Evolutionary conservation across 2,888 invertebrate species (phyloP).

Genomic region (Stegana nigrithorax): DNA sequence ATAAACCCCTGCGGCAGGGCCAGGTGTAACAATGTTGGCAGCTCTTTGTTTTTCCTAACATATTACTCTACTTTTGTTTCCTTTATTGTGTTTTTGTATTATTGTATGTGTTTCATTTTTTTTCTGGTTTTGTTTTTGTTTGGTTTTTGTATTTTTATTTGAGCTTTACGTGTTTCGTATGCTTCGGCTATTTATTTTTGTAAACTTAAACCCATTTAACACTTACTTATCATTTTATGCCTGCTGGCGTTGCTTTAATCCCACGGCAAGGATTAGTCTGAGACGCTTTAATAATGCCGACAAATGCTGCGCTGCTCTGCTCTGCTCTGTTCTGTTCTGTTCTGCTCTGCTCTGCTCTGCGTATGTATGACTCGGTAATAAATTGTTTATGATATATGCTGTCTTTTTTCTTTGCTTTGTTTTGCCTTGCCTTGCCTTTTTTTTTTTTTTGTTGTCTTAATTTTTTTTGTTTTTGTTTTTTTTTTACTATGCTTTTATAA

Average conservation of each 20-base stretch:
- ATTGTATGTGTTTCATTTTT: no score
- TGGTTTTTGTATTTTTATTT: no score
- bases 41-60: no score
- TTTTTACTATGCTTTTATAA: background rate
- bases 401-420: background rate
- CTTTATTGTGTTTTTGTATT: no score
- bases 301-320: background rate
- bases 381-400: background rate
- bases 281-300: slow-evolving; percentile 33
- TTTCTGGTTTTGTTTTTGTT: slow-evolving; percentile 17
- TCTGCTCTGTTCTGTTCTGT: background rate
- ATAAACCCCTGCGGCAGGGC: no score
- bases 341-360: background rate
- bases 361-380: background rate
- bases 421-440: background rate
- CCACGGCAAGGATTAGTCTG: slow-evolving; percentile 45
- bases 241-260: slow-evolving; percentile 52
- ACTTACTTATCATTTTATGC: slow-evolving; percentile 61
- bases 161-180: no score
- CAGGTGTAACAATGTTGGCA: no score
- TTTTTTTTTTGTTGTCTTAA: background rate
- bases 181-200: no score
- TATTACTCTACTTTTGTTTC: no score
- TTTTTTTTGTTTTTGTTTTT: background rate
- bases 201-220: slow-evolving; percentile 30